phyloP scores from a whole-genome alignment of 2,113 vertebrate species.

The Cinclus mexicanus region DNA sequence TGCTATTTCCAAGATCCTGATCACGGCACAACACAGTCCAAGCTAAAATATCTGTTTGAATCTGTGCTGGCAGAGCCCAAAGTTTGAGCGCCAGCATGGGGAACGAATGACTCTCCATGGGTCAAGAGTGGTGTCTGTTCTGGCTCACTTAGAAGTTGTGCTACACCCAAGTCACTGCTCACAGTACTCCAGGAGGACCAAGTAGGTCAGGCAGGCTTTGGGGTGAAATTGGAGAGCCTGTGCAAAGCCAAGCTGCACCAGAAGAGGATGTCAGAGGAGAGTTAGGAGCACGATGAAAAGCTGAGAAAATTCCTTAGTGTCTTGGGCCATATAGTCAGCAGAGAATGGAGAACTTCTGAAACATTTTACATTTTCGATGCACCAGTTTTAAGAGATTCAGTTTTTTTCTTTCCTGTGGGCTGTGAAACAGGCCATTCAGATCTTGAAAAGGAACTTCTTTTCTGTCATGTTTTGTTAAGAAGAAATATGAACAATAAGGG shows the following conservation, averaged over 20 bases:
- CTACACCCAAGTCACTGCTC: neutral
- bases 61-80: neutral
- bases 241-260: neutral
- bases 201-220: neutral
- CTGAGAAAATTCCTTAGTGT: neutral
- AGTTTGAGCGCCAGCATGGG: rapidly evolving
- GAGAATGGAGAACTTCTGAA: neutral
- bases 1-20: neutral
- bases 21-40: neutral
- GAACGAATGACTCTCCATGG: neutral
- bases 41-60: neutral
- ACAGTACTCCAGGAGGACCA: neutral
- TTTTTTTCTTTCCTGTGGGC: neutral
- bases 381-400: neutral
- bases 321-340: neutral
- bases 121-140: neutral
- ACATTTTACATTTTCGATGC: neutral
- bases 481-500: neutral
- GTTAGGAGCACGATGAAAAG: neutral
- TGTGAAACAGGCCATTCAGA: neutral
- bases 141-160: neutral
- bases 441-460: neutral
- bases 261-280: neutral
- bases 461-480: neutral
- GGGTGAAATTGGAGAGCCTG: neutral